Evolutionary conservation across 1,140 invertebrate genomes (phyloP).

Genomic region (Bombyx mandarina): DNA sequence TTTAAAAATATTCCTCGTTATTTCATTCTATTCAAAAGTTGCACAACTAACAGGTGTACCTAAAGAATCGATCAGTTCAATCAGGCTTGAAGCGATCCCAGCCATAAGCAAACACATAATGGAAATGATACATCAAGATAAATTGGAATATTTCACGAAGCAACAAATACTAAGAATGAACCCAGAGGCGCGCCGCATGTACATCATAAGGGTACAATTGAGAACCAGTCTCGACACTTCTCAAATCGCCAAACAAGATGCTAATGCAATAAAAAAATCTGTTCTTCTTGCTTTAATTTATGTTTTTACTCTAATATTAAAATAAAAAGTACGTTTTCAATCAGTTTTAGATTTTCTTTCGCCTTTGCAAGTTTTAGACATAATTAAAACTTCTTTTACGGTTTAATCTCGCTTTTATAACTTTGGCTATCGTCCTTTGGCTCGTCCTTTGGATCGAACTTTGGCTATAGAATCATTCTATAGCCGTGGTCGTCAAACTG

Average conservation of each 20-base stretch:
- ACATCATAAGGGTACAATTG: constrained; percentile 51
- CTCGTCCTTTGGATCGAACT: too few species aligned
- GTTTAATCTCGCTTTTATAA: too few species aligned
- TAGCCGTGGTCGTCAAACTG: too few species aligned
- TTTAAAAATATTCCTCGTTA: too few species aligned
- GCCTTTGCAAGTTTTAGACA: too few species aligned
- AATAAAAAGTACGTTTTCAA: too few species aligned
- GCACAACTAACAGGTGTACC: constrained; percentile 26
- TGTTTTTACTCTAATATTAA: too few species aligned
- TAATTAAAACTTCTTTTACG: too few species aligned
- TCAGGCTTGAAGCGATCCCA: constrained; percentile 49
- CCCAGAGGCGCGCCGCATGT: constrained; percentile 42
- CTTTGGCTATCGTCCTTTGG: too few species aligned
- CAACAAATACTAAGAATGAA: constrained; percentile 53
- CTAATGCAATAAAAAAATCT: not conserved
- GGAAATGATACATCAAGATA: constrained; percentile 38
- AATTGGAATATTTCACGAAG: constrained; percentile 48
- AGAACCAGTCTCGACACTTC: constrained; percentile 42
- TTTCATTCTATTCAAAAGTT: too few species aligned
- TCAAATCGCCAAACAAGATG: constrained; percentile 24
- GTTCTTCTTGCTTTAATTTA: constrained; percentile 11
- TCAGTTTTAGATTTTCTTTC: too few species aligned
- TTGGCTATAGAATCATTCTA: too few species aligned
- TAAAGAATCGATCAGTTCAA: constrained; percentile 39
- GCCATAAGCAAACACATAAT: constrained; percentile 44